Percentiles rank a stretch among this genome's conserved stretches.
Conservation (phyloP, 2,888 invertebrate genomes). For the Alsophila aescularia region DNA sequence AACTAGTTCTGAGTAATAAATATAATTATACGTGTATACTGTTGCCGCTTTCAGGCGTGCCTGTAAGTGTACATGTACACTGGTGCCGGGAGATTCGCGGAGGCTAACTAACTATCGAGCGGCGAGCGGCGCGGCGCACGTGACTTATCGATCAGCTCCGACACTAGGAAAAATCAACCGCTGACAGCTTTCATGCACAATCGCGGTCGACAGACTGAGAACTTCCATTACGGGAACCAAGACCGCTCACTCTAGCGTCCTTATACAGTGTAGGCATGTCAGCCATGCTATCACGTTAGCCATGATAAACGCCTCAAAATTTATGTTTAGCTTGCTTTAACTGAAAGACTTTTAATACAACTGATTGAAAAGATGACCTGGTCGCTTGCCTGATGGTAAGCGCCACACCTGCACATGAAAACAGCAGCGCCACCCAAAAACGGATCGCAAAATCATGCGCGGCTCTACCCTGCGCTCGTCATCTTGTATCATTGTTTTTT, state of each 20-base stretch:
- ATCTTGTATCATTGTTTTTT: neutral
- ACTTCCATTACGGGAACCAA: neutral
- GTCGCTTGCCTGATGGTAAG: no score
- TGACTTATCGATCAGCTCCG: constrained; percentile 84
- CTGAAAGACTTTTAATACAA: no score
- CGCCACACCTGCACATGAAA: no score
- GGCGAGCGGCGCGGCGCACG: constrained; percentile 69
- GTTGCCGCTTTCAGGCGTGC: constrained; percentile 18
- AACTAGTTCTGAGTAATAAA: neutral
- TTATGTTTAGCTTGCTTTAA: no score
- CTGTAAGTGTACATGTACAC: constrained; percentile 49
- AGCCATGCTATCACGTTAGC: neutral
- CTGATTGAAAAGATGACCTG: no score
- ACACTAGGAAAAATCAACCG: constrained; percentile 85
- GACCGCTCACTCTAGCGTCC: neutral
- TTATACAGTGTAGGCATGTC: neutral
- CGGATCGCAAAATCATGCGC: no score
- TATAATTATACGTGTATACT: neutral
- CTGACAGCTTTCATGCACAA: constrained; percentile 67
- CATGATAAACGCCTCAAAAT: no score
- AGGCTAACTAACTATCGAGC: constrained; percentile 77
- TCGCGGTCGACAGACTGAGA: neutral
- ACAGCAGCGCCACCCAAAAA: no score
- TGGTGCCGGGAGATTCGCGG: constrained; percentile 77
- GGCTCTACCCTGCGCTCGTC: no score